Evolutionary conservation across 2,113 vertebrate species (phyloP).

Genomic region (Oriolus oriolus): DNA sequence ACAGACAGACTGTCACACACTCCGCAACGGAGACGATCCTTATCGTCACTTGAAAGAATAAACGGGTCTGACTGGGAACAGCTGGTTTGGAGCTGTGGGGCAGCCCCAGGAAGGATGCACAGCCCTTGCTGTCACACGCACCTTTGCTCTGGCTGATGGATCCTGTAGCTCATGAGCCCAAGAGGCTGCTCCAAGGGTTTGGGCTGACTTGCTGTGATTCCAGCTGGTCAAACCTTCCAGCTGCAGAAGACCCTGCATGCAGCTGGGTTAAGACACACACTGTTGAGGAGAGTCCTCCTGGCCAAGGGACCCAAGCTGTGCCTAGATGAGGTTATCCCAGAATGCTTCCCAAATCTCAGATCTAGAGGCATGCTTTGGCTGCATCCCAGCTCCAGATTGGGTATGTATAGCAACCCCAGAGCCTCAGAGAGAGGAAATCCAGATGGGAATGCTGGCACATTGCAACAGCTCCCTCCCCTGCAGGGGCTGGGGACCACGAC

Average conservation of each 20-base stretch:
- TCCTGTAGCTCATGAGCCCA: fast-evolving
- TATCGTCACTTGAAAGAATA: background rate
- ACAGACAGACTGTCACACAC: background rate
- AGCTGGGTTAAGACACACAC: background rate
- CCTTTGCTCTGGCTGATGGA: background rate
- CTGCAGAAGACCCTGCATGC: background rate
- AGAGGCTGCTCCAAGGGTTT: background rate
- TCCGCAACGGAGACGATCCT: background rate
- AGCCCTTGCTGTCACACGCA: background rate
- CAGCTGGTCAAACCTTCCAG: background rate
- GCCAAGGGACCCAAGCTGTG: slow-evolving; percentile 1
- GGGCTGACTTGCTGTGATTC: background rate
- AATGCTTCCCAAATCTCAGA: slow-evolving; percentile 20
- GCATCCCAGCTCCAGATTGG: background rate
- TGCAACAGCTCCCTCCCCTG: background rate
- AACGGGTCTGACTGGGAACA: background rate
- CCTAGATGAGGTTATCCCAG: slow-evolving; percentile 51
- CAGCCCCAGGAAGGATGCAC: background rate
- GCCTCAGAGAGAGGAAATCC: slow-evolving; percentile 2
- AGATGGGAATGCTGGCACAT: background rate
- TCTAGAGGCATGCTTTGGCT: slow-evolving; percentile 51
- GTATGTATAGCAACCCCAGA: background rate
- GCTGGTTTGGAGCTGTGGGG: background rate
- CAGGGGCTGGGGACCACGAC: background rate
- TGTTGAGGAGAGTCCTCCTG: background rate